These are phyloP conservation scores for Trinectes maculatus DNA, from an alignment of 2,113 vertebrate species.

Conservation along the genomic window DNA sequence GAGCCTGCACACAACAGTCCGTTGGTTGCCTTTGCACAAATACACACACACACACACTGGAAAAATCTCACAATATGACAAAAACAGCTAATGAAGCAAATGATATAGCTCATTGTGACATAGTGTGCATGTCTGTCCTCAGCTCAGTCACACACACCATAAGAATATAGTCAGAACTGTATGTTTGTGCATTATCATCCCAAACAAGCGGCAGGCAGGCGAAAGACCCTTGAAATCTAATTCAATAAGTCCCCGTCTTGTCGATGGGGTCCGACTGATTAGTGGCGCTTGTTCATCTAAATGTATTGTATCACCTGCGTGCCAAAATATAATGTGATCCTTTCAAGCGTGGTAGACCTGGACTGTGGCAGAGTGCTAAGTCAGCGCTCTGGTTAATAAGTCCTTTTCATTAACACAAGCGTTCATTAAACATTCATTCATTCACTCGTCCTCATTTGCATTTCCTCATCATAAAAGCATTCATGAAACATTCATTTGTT, in stretches of 20 bases:
- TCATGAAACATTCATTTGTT: slow-evolving; percentile 81
- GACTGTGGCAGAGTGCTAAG: slow-evolving; percentile 65
- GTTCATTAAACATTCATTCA: slow-evolving; percentile 81
- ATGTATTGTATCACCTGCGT: slow-evolving; percentile 57
- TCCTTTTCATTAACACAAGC: slow-evolving; percentile 81
- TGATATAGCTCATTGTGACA: slow-evolving; percentile 41
- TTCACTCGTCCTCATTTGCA: slow-evolving; percentile 79
- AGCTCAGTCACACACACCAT: slow-evolving; percentile 24
- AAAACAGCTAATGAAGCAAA: slow-evolving; percentile 51
- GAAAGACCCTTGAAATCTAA: slow-evolving; percentile 44
- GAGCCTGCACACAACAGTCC: background rate
- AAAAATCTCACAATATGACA: slow-evolving; percentile 30
- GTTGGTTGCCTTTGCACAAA: background rate
- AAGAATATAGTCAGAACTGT: slow-evolving; percentile 34
- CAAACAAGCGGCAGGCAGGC: slow-evolving; percentile 38
- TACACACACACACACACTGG: background rate
- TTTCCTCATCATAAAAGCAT: slow-evolving; percentile 77
- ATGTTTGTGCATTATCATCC: slow-evolving; percentile 35
- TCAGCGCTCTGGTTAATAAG: slow-evolving; percentile 79
- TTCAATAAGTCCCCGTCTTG: slow-evolving; percentile 52
- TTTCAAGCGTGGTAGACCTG: slow-evolving; percentile 57
- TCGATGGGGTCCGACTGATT: slow-evolving; percentile 69
- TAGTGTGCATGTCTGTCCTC: slow-evolving; percentile 13
- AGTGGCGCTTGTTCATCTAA: slow-evolving; percentile 63
- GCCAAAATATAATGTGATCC: slow-evolving; percentile 63